Percentiles rank a stretch among this genome's conserved stretches.
Conservation (phyloP, 1,140 invertebrate genomes). For the Neuroterus valhalla region DNA sequence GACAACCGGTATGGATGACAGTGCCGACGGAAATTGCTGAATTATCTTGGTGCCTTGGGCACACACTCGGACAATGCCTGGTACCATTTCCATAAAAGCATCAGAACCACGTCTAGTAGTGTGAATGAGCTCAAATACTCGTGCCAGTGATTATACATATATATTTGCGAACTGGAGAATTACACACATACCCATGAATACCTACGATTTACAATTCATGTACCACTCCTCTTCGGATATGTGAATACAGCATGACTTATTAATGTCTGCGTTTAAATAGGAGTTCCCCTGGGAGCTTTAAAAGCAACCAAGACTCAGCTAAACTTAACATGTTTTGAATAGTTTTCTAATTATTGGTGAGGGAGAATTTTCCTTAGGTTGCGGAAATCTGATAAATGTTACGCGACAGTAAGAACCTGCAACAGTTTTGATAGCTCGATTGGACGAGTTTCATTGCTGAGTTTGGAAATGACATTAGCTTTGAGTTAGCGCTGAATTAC, state of each 20-base stretch:
- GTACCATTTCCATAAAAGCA: constrained; percentile 67
- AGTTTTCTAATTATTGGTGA: constrained; percentile 19
- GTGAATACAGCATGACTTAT: constrained; percentile 60
- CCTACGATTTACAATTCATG: constrained; percentile 49
- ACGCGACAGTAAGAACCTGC: not conserved
- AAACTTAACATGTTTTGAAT: constrained; percentile 47
- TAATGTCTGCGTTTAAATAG: constrained; percentile 66
- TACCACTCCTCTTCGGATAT: constrained; percentile 21
- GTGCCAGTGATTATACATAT: constrained; percentile 31
- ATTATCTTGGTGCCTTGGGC: constrained; percentile 62
- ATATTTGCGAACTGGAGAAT: constrained; percentile 26
- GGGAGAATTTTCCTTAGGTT: constrained; percentile 40
- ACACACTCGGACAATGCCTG: constrained; percentile 58
- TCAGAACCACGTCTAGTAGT: constrained; percentile 57
- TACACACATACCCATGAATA: constrained; percentile 20
- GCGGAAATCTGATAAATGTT: not conserved
- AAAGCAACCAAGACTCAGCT: constrained; percentile 55
- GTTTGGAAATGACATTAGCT: no score
- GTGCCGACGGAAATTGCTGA: constrained; percentile 55
- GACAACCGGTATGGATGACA: constrained; percentile 43
- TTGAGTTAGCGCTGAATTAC: not conserved
- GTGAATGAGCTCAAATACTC: constrained; percentile 46
- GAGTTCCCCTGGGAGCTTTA: constrained; percentile 51
- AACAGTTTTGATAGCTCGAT: constrained; percentile 14
- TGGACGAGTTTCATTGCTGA: constrained; percentile 9